phyloP scores from a whole-genome alignment of 2,888 invertebrate species.

The Caenorhabditis doughertyi region DNA sequence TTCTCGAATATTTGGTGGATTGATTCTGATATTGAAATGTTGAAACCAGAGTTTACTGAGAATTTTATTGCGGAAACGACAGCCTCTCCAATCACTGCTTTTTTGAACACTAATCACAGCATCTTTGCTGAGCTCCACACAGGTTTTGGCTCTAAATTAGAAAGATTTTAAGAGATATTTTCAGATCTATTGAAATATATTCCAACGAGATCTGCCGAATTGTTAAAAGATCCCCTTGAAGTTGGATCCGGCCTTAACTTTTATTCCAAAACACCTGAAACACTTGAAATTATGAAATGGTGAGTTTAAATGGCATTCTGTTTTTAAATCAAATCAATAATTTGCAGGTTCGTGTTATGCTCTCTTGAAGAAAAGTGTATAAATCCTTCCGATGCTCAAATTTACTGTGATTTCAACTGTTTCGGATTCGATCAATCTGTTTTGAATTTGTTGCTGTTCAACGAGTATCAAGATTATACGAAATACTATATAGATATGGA shows the following conservation, averaged over 20 bases:
- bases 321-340: no score
- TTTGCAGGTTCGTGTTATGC: conserved; percentile 17
- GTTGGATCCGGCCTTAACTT: not conserved
- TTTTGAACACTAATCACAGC: not conserved
- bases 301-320: no score
- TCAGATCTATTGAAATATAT: not conserved
- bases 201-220: not conserved
- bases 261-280: not conserved
- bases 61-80: not conserved
- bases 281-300: not conserved
- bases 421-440: conserved; percentile 16
- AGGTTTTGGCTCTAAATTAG: no score
- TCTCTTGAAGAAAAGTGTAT: conserved; percentile 19
- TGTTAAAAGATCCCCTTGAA: not conserved
- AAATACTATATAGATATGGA: no score
- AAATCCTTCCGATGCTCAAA: conserved; percentile 19
- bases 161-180: no score
- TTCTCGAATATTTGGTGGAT: conserved; percentile 25
- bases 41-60: not conserved
- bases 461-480: not conserved
- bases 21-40: conserved; percentile 15
- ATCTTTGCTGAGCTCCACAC: not conserved
- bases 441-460: conserved; percentile 8
- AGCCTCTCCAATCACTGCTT: not conserved
- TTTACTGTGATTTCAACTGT: conserved; percentile 25